These are phyloP conservation scores for Euzetes globulus DNA, from an alignment of 2,888 invertebrate genomes.

Conservation along the genomic window DNA sequence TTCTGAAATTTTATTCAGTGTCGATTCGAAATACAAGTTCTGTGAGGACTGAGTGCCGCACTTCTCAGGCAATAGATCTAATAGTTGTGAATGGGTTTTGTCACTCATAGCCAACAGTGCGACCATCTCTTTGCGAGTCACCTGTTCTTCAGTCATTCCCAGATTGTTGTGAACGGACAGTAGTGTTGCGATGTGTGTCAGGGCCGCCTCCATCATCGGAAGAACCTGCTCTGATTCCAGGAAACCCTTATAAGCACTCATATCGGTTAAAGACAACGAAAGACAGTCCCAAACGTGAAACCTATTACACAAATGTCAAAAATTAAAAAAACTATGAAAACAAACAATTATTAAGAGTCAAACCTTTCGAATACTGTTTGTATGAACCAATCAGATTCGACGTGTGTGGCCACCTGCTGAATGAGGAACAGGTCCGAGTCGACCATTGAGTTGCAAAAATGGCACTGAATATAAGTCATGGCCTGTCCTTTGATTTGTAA, in stretches of 20 bases:
- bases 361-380: conserved; percentile 80
- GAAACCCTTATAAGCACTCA: conserved; percentile 48
- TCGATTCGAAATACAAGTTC: conserved; percentile 71
- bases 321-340: neutral
- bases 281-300: conserved; percentile 79
- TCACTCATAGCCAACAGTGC: conserved; percentile 86
- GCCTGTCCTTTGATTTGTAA: conserved; percentile 97
- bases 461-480: conserved; percentile 97
- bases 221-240: conserved; percentile 73
- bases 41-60: conserved; percentile 71
- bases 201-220: conserved; percentile 82
- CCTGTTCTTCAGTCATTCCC: conserved; percentile 57
- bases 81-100: conserved; percentile 88
- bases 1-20: conserved; percentile 73
- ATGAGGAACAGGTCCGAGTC: conserved; percentile 92
- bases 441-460: conserved; percentile 97
- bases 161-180: conserved; percentile 74
- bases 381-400: conserved; percentile 73
- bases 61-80: conserved; percentile 91
- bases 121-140: conserved; percentile 81
- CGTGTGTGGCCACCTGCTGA: conserved; percentile 82
- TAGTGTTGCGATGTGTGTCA: conserved; percentile 81
- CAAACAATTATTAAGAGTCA: neutral
- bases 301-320: conserved; percentile 42
- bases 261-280: conserved; percentile 42